A percentile compares a stretch with the other conserved stretches of the same genome.
Evolutionary conservation across 2,113 vertebrate genomes (phyloP).

Genomic region (Rhineura floridana): DNA sequence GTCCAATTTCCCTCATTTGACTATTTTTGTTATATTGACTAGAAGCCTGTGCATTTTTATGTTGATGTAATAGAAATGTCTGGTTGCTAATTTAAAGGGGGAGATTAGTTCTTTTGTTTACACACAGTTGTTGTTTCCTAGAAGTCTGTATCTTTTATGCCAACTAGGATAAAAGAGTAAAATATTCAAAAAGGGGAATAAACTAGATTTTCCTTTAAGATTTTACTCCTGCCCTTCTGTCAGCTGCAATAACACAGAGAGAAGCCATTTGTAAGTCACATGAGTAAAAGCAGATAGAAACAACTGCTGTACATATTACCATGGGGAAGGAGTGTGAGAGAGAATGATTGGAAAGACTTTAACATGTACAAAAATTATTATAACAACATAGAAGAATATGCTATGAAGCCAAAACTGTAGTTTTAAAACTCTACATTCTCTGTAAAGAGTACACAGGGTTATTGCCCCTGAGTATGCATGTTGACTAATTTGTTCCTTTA

Average conservation of each 20-base stretch:
- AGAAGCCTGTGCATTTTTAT: background rate
- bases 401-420: background rate
- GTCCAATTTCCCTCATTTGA: background rate
- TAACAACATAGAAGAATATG: background rate
- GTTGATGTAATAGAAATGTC: background rate
- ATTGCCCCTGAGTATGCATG: background rate
- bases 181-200: background rate
- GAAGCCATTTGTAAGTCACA: background rate
- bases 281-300: background rate
- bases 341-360: background rate
- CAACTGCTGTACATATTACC: background rate
- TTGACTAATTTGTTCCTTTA: background rate
- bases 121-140: background rate
- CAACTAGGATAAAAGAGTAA: background rate
- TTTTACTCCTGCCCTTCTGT: background rate
- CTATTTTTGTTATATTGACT: background rate
- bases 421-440: background rate
- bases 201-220: background rate
- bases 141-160: background rate
- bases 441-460: background rate
- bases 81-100: background rate
- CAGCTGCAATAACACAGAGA: conserved; percentile 10
- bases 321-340: background rate
- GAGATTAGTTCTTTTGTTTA: background rate
- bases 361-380: background rate